Evolutionary conservation across 2,797 vertebrate species (phyloP), one percentile per base, ranked within the genome.

Genomic region (Miichthys miiuy): DNA sequence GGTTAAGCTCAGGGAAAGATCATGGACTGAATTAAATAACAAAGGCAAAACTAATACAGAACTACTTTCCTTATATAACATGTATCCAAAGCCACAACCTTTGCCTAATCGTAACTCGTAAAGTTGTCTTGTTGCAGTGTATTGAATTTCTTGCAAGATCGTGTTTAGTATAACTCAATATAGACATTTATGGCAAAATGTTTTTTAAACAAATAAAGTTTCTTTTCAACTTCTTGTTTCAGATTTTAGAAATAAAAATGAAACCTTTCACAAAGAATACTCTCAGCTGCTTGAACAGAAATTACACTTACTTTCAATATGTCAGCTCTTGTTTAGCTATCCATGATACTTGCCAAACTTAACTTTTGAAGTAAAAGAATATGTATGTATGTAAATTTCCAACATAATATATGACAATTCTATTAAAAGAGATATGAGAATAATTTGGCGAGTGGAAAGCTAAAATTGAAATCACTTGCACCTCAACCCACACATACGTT

Each of bases 371-470:
- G 58, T 72, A 21, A 55, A 70, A 66, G 48, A 56, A 72, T 34
- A 34, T 34, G 34, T 34, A 72, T 61, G 6, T 13, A 51, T 74
- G 62, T 44, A 82, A 6, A 47, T 67, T 27, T 58, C 17, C 48
- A 55, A 38, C 34, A 52, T 41, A 51, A 16, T 58, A 55, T 56
- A 12, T 48, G 25, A 67, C n/a, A 17, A 63, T 69, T 83, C 52
- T 73, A 80, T 77, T 74, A 71, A 78, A 80, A 79, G 78, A 79
- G 20, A 16, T 74, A 51, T 68, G 14, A 73, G 56, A 77, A 66
- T 50, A 18, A 51, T 54, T 76, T 73, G 46, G 72, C 72, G 64
- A 48, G 30, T 10, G 51, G 47, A 75, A 79, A 75, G 57, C 69
- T 77, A 73, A 75, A 51, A 80, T 54, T 56, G 74, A 4, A 81